Evolutionary conservation across 2,797 vertebrate genomes (phyloP).

Genomic region (Petrocephalus schoutedeni): DNA sequence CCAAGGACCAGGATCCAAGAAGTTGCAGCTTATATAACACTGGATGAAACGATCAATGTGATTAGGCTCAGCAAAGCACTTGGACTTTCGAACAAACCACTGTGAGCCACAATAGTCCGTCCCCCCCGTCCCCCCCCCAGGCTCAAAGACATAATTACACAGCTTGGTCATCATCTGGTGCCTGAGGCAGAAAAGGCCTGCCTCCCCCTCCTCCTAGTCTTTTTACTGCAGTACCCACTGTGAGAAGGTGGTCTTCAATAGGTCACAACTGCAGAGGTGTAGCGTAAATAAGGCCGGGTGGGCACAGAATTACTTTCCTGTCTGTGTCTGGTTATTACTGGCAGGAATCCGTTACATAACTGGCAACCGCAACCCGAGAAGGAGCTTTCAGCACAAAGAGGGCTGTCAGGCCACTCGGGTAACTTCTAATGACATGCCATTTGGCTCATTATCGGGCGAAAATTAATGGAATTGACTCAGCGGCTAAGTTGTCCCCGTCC

Average conservation of each 20-base stretch:
- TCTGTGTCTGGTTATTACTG: not conserved
- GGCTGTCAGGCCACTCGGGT: not conserved
- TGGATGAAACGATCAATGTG: not conserved
- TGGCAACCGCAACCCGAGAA: not conserved
- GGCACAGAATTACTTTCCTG: not conserved
- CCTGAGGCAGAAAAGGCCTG: not conserved
- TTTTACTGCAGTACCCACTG: not conserved
- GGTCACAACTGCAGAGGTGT: not conserved
- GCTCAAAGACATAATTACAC: not conserved
- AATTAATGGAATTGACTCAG: not conserved
- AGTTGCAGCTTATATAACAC: not conserved
- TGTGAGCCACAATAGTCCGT: not conserved
- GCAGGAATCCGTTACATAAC: not conserved
- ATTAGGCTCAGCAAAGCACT: not conserved
- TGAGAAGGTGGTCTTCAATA: not conserved
- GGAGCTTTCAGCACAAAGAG: not conserved
- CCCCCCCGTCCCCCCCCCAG: not conserved
- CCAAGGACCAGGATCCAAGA: not conserved
- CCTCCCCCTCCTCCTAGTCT: not conserved
- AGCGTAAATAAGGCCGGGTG: not conserved
- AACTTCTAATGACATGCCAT: not conserved
- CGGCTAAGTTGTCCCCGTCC: slow-evolving; percentile 1
- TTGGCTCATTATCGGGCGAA: not conserved
- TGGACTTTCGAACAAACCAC: not conserved
- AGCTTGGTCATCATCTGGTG: not conserved